Conservation (phyloP, 2,113 vertebrate species). For the Trematomus loennbergii region DNA sequence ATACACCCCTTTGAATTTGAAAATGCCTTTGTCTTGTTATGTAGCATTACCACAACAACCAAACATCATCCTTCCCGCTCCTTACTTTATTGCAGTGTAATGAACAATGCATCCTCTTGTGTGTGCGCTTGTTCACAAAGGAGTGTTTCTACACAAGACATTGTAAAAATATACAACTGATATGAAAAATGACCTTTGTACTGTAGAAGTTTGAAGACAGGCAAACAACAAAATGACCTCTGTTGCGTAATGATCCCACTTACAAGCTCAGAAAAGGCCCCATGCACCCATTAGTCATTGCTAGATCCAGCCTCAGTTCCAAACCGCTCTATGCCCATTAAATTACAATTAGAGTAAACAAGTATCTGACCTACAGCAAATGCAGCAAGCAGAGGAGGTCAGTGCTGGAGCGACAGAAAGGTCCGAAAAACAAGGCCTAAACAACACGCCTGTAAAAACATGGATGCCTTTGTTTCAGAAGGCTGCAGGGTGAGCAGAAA, state of each 20-base stretch:
- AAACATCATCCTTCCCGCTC: neutral
- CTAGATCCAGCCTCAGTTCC: conserved; percentile 10
- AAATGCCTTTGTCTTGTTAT: neutral
- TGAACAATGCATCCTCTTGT: neutral
- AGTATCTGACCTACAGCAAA: conserved; percentile 23
- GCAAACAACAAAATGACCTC: conserved; percentile 43
- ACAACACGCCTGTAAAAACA: conserved; percentile 67
- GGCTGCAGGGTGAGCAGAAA: conserved; percentile 69
- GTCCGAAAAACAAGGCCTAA: conserved; percentile 62
- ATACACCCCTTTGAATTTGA: neutral
- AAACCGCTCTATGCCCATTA: conserved; percentile 12
- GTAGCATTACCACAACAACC: neutral
- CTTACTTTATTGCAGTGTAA: neutral
- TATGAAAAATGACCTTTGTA: conserved; percentile 62
- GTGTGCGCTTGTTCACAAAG: conserved; percentile 25
- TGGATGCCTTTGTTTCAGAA: conserved; percentile 71
- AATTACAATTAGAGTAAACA: conserved; percentile 7
- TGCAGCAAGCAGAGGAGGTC: conserved; percentile 38
- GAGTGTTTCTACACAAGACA: conserved; percentile 11
- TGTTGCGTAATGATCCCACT: conserved; percentile 50
- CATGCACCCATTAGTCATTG: conserved; percentile 15
- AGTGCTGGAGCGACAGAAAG: conserved; percentile 28
- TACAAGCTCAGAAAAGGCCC: conserved; percentile 25
- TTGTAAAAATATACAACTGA: conserved; percentile 35
- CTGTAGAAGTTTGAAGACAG: conserved; percentile 20